A percentile compares a stretch with the other conserved stretches of the same genome.
Conservation (phyloP, 2,888 invertebrate species). For the Athalia rosae region DNA sequence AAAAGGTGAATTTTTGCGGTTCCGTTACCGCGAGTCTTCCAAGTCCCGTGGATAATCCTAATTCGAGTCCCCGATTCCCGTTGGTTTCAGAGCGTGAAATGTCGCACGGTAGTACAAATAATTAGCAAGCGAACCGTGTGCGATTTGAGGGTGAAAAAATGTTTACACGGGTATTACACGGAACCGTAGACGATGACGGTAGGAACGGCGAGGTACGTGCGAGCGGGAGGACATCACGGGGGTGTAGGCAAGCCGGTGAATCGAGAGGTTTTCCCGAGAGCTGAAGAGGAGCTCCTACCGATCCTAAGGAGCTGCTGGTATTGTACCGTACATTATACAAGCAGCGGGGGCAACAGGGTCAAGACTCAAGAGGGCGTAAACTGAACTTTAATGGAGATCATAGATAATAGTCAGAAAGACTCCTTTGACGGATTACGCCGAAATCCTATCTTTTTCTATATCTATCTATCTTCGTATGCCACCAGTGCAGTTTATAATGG, state of each 20-base stretch:
- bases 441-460: constrained; percentile 67
- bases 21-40: too few species aligned
- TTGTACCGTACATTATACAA: not conserved
- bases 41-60: too few species aligned
- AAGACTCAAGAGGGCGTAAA: constrained; percentile 71
- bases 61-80: not conserved
- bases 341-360: constrained; percentile 44
- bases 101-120: constrained; percentile 33
- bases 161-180: constrained; percentile 6
- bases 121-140: constrained; percentile 22
- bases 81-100: constrained; percentile 22
- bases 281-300: not conserved
- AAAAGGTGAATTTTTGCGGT: not conserved
- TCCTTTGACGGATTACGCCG: constrained; percentile 72
- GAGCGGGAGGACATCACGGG: not conserved
- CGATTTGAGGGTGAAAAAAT: too few species aligned
- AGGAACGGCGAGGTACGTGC: not conserved
- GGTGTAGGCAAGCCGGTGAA: constrained; percentile 7
- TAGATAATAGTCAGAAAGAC: constrained; percentile 70
- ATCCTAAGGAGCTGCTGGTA: constrained; percentile 41
- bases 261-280: constrained; percentile 28
- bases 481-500: constrained; percentile 12
- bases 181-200: constrained; percentile 23
- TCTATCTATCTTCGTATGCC: constrained; percentile 62
- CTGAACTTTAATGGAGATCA: constrained; percentile 73